Base-by-base conservation (phyloP, 2,113 vertebrate species). In the Coregonus clupeaformis region DNA sequence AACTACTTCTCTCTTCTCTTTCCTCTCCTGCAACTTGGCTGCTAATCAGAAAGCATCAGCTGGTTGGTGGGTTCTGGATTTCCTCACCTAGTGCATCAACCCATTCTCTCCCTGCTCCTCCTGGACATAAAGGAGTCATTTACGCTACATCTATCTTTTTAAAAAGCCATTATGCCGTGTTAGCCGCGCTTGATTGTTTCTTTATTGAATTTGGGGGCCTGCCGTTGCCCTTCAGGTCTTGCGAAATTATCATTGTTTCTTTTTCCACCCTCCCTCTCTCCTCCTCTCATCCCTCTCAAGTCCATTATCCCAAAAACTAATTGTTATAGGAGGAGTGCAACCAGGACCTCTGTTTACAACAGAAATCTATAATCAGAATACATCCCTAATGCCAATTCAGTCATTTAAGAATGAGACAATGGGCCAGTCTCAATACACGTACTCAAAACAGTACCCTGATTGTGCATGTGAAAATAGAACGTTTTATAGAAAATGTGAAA, bases 151-250 rank as follows among this genome's bases (percentile, higher is more conserved):
- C 79, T 77, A 84, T 84, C 83, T 84, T 84, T 84, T 84, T 84
- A 80, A 84, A 84, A 84, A 84, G 83, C 83, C 83, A 82, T 84
- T 84, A 84, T 82, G 83, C 77, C 77, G 83, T 77, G 83, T 84
- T 84, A 82, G 20, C 80, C 60, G 49, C 74, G 77, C 77, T 80
- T 84, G 83, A 84, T 84, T 84, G 83, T 82, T 84, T 84, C 83
- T 82, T 82, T 80, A 84, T 84, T 84, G 80, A 82, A 82, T 84
- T 82, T 84, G 57, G 80, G 74, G 71, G 78, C 72, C 66, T 60
- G 18, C 57, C n/a, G 49, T 60, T 22, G 57, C n/a, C 20, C 57
- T 60, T 60, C 57, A 60, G 57, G 57, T 60, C 57, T 24, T 60
- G 57, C 57, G 11, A 60, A 60, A 60, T 11, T 24, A 60, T 60